phyloP scores from a whole-genome alignment of 2,113 vertebrate species.

The Eublepharis macularius region DNA sequence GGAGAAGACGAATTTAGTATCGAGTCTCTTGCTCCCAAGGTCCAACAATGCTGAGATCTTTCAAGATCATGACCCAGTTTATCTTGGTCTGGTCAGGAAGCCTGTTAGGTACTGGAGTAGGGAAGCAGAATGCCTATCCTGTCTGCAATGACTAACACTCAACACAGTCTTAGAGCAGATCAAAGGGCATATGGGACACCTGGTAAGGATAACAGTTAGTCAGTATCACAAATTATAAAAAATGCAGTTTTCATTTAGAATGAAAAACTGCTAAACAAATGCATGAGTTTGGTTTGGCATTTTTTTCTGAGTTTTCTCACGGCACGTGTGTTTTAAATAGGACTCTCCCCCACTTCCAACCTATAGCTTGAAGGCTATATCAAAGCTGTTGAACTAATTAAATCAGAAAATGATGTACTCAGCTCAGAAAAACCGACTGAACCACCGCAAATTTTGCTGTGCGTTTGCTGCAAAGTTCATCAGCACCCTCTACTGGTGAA shows the following conservation, averaged over 20 bases:
- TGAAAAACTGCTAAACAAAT: too few relatives aligned
- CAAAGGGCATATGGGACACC: neutral
- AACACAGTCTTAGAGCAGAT: neutral
- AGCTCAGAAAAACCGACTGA: rapidly evolving
- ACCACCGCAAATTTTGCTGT: rapidly evolving
- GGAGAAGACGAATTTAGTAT: neutral
- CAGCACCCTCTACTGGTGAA: slow-evolving; percentile 55
- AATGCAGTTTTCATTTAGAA: neutral
- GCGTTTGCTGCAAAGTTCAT: slow-evolving; percentile 6
- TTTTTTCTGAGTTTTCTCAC: too few relatives aligned
- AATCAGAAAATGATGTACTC: rapidly evolving
- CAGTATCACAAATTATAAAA: neutral
- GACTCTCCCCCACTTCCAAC: too few relatives aligned
- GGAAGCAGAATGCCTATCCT: too few relatives aligned
- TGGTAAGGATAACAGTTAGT: neutral
- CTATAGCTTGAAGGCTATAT: neutral
- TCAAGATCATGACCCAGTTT: neutral
- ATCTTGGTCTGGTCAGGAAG: neutral
- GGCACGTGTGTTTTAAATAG: neutral
- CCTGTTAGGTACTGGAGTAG: too few relatives aligned
- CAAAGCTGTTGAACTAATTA: neutral
- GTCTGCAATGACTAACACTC: neutral
- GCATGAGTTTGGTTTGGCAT: neutral
- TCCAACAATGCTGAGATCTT: neutral
- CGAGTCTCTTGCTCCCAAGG: neutral